A percentile compares a stretch with the other conserved stretches of the same genome.
These are phyloP conservation scores for Siphlonurus alternatus DNA, from an alignment of 2,888 invertebrate species.

Conservation along the genomic window DNA sequence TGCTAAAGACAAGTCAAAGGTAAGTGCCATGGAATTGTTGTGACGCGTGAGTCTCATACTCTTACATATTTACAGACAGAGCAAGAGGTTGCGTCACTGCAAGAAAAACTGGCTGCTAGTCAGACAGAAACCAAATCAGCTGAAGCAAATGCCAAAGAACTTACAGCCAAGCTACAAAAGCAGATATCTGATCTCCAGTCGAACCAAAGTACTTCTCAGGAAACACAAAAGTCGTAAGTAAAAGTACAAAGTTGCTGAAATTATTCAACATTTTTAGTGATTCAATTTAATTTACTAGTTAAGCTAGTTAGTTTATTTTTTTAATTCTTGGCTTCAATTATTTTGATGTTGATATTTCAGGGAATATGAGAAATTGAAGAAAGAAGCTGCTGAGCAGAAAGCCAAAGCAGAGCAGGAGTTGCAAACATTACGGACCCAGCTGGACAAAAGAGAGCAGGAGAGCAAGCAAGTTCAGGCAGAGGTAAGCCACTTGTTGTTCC, in stretches of 20 bases:
- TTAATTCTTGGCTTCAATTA: background rate
- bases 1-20: conserved; percentile 11
- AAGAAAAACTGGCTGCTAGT: background rate
- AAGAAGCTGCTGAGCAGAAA: conserved; percentile 10
- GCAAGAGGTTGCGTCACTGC: background rate
- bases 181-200: background rate
- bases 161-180: background rate
- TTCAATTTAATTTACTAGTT: background rate
- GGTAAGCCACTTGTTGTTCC: conserved; percentile 1
- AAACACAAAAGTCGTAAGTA: background rate
- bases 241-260: background rate
- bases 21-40: no score
- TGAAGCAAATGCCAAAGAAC: background rate
- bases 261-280: background rate
- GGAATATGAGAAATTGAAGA: conserved; percentile 11
- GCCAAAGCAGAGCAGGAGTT: conserved; percentile 10
- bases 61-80: background rate
- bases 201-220: background rate
- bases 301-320: background rate
- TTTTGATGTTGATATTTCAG: no score
- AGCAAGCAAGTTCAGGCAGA: conserved; percentile 13
- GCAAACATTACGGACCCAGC: conserved; percentile 7
- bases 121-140: background rate
- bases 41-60: background rate
- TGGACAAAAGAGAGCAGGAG: conserved; percentile 13